Evolutionary conservation across 2,888 invertebrate species (phyloP), one percentile per base, ranked within the genome.

Genomic region (Pegoplata infirma): DNA sequence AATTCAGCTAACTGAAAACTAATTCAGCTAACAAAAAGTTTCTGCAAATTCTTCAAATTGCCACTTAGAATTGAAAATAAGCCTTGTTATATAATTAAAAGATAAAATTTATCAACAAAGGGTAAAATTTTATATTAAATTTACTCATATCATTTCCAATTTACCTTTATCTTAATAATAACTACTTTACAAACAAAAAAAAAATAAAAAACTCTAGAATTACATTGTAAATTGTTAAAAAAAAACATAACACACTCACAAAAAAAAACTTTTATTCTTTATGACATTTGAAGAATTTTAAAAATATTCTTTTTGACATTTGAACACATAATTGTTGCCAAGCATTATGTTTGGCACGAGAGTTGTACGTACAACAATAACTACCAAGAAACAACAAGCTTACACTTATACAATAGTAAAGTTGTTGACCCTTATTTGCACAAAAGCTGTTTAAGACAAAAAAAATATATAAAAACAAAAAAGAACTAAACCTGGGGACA

Each of bases 391-490:
- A n/a, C 47, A 56, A 58, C 56, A 59, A n/a, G 58, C 40, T 47
- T 47, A 17, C 36, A 55, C 71, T 47, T 61, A 28, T 17, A 66
- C 59, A 72, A 76, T 56, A 53, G 76, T 55, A 61, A 67, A 72
- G 76, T 76, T 76, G 76, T 76, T 76, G 76, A 76, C 76, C 76
- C 76, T 66, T 72, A 76, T 72, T 71, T 76, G 59, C 28, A 71
- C 51, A 58, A 46, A 69, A 64, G 46, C 12, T 46, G 55, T 36
- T 12, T 56, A 28, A 47, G 36, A 46, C 6, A 40, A n/a, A n/a
- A n/a, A 40, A 40, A 5, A 25, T 25, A 6, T 5, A 25, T 25
- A 25, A 25, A 40, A 40, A 40, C 12, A 8, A 56, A 5, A 7
- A 16, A 32, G 5, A 21, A 2, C 7, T 36, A 40, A 25, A 40